These are phyloP conservation scores for Anoncus sp. DNA, from an alignment of 2,888 invertebrate species.

Conservation along the genomic window DNA sequence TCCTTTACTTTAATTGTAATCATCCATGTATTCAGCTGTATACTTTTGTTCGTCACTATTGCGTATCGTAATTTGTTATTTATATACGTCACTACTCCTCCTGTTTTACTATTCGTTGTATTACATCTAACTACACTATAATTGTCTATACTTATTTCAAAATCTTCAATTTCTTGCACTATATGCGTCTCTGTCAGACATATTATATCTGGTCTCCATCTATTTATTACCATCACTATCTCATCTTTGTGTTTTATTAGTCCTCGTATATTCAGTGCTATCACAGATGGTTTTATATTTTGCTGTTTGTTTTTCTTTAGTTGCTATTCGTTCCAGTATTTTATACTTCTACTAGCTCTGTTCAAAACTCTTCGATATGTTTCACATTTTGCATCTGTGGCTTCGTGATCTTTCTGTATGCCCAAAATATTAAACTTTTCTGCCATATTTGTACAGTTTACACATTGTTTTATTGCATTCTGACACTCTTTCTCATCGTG, in stretches of 20 bases:
- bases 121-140: constrained; percentile 30
- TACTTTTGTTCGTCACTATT: background rate
- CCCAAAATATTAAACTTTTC: background rate
- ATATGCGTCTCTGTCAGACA: constrained; percentile 43
- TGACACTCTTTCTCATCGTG: background rate
- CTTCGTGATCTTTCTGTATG: background rate
- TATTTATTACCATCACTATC: constrained; percentile 14
- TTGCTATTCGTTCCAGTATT: constrained; percentile 5
- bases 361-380: background rate
- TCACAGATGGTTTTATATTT: background rate
- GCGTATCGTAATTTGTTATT: background rate
- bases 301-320: background rate
- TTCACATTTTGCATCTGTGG: no score
- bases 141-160: constrained; percentile 23
- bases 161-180: constrained; percentile 25
- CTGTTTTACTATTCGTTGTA: constrained; percentile 17
- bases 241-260: constrained; percentile 35
- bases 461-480: background rate
- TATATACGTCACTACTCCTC: constrained; percentile 21
- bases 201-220: constrained; percentile 24
- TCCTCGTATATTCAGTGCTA: background rate
- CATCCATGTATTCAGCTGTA: background rate
- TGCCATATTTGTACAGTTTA: background rate
- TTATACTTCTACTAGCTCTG: constrained; percentile 3
- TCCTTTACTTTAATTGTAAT: no score